Evolutionary conservation across 2,888 invertebrate genomes (phyloP), one percentile per base, ranked within the genome.

Genomic region (Cheilosia variabilis): DNA sequence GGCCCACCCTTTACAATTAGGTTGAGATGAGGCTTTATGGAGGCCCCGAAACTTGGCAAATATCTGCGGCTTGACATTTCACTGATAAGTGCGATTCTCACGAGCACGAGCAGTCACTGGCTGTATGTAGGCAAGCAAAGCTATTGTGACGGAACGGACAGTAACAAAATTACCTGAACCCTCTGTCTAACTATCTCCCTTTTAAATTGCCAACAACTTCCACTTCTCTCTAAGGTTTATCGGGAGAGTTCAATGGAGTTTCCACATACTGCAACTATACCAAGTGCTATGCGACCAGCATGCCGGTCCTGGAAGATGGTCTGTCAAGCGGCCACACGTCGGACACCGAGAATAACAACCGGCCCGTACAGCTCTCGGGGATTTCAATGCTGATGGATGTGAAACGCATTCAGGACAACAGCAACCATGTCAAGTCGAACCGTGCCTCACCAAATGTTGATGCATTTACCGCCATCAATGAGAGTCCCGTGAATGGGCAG

Each of bases 221-320:
- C 34, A 4, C 2, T 13, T 57, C 10, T 19, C 7, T 19, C 55
- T 5, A 17, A 93, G 93, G 93, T 88, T 93, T 94, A 69, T 93
- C 93, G 31, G 92, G 92, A n/a, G 92, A 92, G 78, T 90, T 92
- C 79, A 92, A 92, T 68, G 94, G 94, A 58, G 90, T 91, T 19
- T 94, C 95, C 65, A 94, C 94, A 53, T 94, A 94, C 83, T 94
- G 91, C 78, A 95, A 95, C 90, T 94, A 94, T 89, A 93, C 95
- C 47, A 94, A 94, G 91, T 94, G 94, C 92, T 96, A 94, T 92
- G 95, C 95, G 63, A 95, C 95, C 60, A 95, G 95, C 89, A 96
- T 98, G 96, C 98, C 98, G 0, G 96, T 97, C 17, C 94, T 98
- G 55, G 98, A 98, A 91, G 98, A 98, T 92, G 98, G 98, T 0